Conservation (phyloP, 1,140 invertebrate genomes). For the Metopolophium dirhodum region DNA sequence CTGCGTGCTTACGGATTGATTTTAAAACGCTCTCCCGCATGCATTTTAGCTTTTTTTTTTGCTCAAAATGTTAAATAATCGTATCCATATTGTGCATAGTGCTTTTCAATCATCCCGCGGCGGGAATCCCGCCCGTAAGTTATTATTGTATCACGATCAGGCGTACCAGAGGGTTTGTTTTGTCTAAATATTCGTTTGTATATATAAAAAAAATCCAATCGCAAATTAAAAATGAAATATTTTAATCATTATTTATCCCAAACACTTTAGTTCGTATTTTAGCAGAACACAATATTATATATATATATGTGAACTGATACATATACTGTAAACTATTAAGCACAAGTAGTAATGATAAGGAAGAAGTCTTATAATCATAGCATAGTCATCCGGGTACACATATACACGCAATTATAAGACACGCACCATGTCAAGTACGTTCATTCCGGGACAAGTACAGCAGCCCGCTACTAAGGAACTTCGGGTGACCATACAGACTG, state of each 20-base stretch:
- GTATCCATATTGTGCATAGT: neutral
- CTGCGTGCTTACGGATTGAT: neutral
- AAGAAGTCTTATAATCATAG: too few relatives aligned
- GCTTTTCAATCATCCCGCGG: neutral
- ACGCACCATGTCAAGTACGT: too few relatives aligned
- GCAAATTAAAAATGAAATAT: neutral
- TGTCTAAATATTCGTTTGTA: too few relatives aligned
- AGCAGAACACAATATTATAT: too few relatives aligned
- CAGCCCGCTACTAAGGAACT: too few relatives aligned
- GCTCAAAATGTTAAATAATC: conserved; percentile 8
- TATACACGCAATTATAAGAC: too few relatives aligned
- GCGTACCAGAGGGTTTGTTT: neutral
- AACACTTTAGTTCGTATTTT: neutral
- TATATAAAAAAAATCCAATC: neutral
- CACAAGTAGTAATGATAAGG: too few relatives aligned
- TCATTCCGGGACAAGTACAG: too few relatives aligned
- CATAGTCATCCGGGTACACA: too few relatives aligned
- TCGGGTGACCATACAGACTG: too few relatives aligned
- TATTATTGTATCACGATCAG: neutral
- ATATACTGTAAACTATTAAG: too few relatives aligned
- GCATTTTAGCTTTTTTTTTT: neutral
- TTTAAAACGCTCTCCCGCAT: neutral
- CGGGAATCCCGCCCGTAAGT: neutral
- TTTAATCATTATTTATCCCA: neutral
- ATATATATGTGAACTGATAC: too few relatives aligned